Evolutionary conservation across 2,797 vertebrate genomes (phyloP).

Genomic region (Falco berigora): DNA sequence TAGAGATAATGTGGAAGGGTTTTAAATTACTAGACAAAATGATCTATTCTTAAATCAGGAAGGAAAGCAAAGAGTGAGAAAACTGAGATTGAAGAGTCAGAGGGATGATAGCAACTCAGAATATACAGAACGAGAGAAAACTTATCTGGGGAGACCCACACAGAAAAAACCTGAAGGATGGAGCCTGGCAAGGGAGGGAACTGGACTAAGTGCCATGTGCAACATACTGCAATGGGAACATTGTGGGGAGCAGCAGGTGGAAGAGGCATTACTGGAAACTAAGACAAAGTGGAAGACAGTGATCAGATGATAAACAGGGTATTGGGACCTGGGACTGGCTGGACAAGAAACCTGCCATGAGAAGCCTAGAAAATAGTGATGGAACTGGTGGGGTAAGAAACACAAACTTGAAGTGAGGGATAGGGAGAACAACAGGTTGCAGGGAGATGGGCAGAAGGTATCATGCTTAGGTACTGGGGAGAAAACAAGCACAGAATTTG

Average conservation of each 20-base stretch:
- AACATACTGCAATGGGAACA: not conserved
- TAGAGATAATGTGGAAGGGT: not conserved
- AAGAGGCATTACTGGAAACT: not conserved
- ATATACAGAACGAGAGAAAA: not conserved
- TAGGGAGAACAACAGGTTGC: not conserved
- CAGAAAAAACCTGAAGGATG: not conserved
- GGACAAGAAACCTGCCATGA: not conserved
- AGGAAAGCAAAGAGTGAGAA: not conserved
- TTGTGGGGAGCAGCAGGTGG: not conserved
- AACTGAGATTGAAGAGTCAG: not conserved
- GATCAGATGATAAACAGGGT: not conserved
- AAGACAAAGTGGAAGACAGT: not conserved
- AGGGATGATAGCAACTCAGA: not conserved
- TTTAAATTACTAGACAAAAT: not conserved
- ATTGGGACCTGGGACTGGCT: not conserved
- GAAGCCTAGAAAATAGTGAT: not conserved
- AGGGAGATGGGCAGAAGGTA: not conserved
- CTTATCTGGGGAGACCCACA: not conserved
- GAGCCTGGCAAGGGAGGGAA: not conserved
- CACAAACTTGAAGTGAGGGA: not conserved
- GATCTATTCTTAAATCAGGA: not conserved
- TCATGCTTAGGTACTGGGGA: not conserved
- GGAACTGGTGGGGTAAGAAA: not conserved
- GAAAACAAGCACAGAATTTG: not conserved
- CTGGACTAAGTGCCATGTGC: not conserved